Conservation (phyloP, 2,888 invertebrate species). For the Oligia fasciuncula region DNA sequence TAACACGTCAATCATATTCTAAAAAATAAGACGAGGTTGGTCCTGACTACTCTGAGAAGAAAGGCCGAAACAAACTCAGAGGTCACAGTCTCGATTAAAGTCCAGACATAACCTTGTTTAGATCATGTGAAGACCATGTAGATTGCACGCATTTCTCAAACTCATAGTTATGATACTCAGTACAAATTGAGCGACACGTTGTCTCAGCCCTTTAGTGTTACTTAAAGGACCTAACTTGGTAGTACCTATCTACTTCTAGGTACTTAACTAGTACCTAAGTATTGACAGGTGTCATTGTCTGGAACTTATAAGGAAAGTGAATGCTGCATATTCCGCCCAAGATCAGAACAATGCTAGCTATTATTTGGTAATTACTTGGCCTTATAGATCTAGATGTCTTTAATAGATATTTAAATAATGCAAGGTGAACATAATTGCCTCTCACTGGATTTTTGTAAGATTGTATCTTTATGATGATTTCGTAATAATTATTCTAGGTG, state of each 20-base stretch:
- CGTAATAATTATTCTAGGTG: background rate
- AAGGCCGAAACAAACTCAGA: too few relatives aligned
- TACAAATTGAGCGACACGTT: background rate
- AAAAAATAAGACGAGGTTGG: background rate
- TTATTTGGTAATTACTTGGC: conserved; percentile 50
- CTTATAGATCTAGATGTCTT: conserved; percentile 35
- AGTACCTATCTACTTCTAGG: background rate
- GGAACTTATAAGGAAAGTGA: conserved; percentile 44
- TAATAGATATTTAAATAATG: conserved; percentile 7
- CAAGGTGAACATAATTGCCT: conserved; percentile 39
- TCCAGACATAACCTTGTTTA: background rate
- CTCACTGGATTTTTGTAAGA: conserved; percentile 5
- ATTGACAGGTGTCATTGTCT: conserved; percentile 40
- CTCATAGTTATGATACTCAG: background rate
- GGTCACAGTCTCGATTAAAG: too few relatives aligned
- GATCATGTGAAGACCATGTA: background rate
- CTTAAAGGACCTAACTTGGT: background rate
- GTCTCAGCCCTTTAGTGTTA: background rate
- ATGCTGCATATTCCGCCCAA: conserved; percentile 40
- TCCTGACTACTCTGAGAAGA: too few relatives aligned
- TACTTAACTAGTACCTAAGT: background rate
- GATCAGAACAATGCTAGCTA: conserved; percentile 62
- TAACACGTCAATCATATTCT: background rate
- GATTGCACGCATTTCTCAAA: background rate
- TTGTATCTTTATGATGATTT: conserved; percentile 17